Percentiles rank a stretch among this genome's conserved stretches.
phyloP scores from a whole-genome alignment of 2,888 invertebrate genomes.

The Drosophila flavopinicola region DNA sequence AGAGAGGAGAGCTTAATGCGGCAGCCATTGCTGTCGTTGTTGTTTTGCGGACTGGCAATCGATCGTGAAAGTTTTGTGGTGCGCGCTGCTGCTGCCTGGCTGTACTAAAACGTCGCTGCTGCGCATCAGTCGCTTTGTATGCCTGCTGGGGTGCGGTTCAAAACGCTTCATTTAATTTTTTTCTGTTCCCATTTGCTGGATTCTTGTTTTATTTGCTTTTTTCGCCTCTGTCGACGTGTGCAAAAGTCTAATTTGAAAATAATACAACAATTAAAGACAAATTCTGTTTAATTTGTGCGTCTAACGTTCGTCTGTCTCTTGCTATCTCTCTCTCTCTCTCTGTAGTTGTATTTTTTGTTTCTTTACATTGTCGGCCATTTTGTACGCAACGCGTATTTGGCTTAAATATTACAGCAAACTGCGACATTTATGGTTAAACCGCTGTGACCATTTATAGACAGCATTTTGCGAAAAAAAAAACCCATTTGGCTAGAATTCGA shows the following conservation, averaged over 20 bases:
- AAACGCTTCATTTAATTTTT: constrained; percentile 43
- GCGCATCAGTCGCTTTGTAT: constrained; percentile 75
- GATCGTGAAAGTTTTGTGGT: constrained; percentile 68
- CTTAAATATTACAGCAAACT: constrained; percentile 57
- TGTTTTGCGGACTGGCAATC: constrained; percentile 46
- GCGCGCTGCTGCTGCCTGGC: constrained; percentile 45
- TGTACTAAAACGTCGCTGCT: constrained; percentile 63
- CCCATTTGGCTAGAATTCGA: constrained; percentile 55
- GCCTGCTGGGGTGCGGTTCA: constrained; percentile 77
- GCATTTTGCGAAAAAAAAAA: constrained; percentile 27
- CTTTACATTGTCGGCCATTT: constrained; percentile 54
- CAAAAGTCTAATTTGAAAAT: constrained; percentile 44
- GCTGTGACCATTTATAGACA: constrained; percentile 58
- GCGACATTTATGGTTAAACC: constrained; percentile 57
- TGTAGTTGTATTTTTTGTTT: constrained; percentile 20
- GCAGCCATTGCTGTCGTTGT: constrained; percentile 55
- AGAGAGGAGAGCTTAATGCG: constrained; percentile 39
- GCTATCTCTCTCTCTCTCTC: constrained; percentile 19
- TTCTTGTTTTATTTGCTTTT: constrained; percentile 23
- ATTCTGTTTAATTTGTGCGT: constrained; percentile 45
- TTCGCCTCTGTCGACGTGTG: constrained; percentile 55
- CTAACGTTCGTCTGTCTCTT: constrained; percentile 18
- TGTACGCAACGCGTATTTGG: constrained; percentile 43
- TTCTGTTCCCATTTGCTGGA: constrained; percentile 31
- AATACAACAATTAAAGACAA: constrained; percentile 19